Evolutionary conservation across 2,888 invertebrate genomes (phyloP), one percentile per base, ranked within the genome.

Genomic region (Leptopilina syphax): DNA sequence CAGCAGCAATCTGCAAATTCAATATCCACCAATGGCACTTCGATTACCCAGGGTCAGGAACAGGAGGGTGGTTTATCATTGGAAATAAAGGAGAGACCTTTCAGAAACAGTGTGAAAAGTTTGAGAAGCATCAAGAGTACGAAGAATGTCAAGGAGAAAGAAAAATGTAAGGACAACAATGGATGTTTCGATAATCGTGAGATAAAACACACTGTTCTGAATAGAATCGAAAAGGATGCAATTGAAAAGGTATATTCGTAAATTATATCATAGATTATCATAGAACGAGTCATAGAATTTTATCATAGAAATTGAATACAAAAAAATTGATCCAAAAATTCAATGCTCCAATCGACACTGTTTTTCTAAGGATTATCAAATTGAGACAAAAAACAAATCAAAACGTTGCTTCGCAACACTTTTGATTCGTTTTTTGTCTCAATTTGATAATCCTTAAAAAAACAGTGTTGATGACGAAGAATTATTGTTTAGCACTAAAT

Each of bases 31-130:
- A 68, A 27, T 68, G 68, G 60, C 7, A 34, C 4, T 12, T 57
- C 65, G 3, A 54, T 66, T 10, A 78, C 13, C 68, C n/a, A 76
- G 81, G 66, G 81, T 50, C 65, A 82, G 70, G 70, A 70, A 60
- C 73, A 57, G n/a, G 73, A 73, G n/a, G 18, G n/a, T 73, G 18
- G n/a, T 57, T 34, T 73, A 34, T 73, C 73, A 34, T 73, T 73
- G 24, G 77, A 84, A 7, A 77, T 78, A n/a, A 88, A 88, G 34
- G 87, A 88, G 24, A 85, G 87, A 34, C 84, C 85, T 12, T 88
- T 89, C 34, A 86, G 82, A 70, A 85, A 87, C 57, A 89, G 88
- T 67, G 82, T 87, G 27, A 88, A 89, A 77, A 83, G 83, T 50
- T 84, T 84, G 24, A 87, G 88, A 79, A 83, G 83, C 54, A 80